Conservation (phyloP, 2,113 vertebrate species). For the Uria lomvia region DNA sequence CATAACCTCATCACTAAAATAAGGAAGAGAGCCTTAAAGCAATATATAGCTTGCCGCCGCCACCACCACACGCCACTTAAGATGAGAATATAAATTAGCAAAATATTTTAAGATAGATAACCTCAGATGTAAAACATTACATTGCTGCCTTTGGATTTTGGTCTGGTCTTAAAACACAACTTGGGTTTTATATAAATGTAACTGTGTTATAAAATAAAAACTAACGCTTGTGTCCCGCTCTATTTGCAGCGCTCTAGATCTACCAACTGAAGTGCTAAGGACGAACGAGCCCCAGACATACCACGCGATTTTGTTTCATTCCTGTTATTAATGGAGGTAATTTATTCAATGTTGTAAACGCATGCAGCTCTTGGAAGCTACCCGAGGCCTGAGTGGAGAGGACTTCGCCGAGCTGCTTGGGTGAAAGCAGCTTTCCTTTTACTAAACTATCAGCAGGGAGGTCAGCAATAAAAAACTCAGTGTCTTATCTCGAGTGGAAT, state of each 20-base stretch:
- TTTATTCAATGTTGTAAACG: neutral
- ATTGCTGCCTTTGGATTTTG: neutral
- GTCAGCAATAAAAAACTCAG: neutral
- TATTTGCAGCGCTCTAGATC: neutral
- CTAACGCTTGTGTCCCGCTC: neutral
- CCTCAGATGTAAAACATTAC: neutral
- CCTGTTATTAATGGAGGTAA: neutral
- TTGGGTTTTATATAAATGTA: neutral
- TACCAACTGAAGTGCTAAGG: neutral
- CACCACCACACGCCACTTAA: neutral
- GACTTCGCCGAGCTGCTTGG: neutral
- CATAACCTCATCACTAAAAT: neutral
- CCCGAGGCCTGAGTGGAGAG: neutral
- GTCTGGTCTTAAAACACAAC: neutral
- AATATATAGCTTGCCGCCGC: neutral
- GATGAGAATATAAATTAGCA: neutral
- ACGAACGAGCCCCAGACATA: neutral
- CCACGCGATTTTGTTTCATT: neutral
- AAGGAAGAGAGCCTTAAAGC: neutral
- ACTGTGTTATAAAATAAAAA: neutral
- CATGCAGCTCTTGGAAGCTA: neutral
- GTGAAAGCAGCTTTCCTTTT: neutral
- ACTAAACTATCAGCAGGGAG: neutral
- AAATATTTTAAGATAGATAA: neutral
- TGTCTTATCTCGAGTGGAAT: neutral